phyloP scores from a whole-genome alignment of 2,888 invertebrate genomes.

The Lymantria monacha region DNA sequence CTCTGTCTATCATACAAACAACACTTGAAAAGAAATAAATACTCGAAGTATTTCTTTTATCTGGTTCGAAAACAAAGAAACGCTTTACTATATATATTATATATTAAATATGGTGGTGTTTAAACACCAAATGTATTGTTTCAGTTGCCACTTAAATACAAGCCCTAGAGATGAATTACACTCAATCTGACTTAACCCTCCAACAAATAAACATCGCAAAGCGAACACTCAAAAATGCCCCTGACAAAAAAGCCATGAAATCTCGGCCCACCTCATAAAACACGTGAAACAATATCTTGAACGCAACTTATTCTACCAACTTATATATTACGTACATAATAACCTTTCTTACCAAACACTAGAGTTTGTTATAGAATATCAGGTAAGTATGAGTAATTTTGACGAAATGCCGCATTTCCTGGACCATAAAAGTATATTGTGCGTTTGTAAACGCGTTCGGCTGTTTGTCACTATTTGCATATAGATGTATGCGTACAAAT shows the following conservation, averaged over 20 bases:
- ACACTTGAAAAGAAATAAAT: too few relatives aligned
- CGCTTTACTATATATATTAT: too few relatives aligned
- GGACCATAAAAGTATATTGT: slow-evolving; percentile 79
- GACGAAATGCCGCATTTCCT: slow-evolving; percentile 67
- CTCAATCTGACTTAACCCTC: slow-evolving; percentile 54
- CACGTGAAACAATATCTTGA: slow-evolving; percentile 79
- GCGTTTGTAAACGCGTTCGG: slow-evolving; percentile 74
- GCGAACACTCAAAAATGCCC: slow-evolving; percentile 68
- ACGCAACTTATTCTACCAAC: slow-evolving; percentile 30
- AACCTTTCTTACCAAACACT: slow-evolving; percentile 9
- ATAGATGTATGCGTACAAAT: slow-evolving; percentile 55
- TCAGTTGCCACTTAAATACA: neutral
- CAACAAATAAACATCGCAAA: slow-evolving; percentile 55
- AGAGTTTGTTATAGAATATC: slow-evolving; percentile 25
- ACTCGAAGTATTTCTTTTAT: too few relatives aligned
- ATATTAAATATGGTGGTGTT: too few relatives aligned
- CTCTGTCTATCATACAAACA: too few relatives aligned
- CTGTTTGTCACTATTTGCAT: slow-evolving; percentile 81
- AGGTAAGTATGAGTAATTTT: slow-evolving; percentile 23
- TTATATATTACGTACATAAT: neutral
- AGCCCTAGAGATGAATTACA: slow-evolving; percentile 50
- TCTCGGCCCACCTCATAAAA: slow-evolving; percentile 79
- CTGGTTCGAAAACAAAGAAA: too few relatives aligned
- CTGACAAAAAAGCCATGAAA: slow-evolving; percentile 65
- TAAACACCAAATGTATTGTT: too few relatives aligned